A percentile compares a stretch with the other conserved stretches of the same genome.
phyloP scores from a whole-genome alignment of 2,888 invertebrate genomes.

The Galerucella nymphaeae region DNA sequence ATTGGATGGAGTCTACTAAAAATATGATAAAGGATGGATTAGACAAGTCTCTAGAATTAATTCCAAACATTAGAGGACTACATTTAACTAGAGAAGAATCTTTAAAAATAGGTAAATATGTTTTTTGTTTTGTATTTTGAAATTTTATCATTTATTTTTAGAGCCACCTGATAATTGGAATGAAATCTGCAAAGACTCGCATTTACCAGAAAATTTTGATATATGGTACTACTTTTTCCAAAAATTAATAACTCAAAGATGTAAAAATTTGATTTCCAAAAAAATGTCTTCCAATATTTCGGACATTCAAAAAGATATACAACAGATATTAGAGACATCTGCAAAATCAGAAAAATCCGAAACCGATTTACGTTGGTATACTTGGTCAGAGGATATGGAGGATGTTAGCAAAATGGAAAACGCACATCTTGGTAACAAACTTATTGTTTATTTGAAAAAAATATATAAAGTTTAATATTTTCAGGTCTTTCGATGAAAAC shows the following conservation, averaged over 20 bases:
- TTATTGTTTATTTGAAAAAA: neutral
- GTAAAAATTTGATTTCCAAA: slow-evolving; percentile 71
- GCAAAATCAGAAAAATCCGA: slow-evolving; percentile 46
- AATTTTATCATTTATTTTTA: slow-evolving; percentile 50
- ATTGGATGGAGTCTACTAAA: slow-evolving; percentile 74
- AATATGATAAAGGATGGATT: slow-evolving; percentile 70
- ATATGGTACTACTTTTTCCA: slow-evolving; percentile 82
- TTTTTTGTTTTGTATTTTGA: neutral
- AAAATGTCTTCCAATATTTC: slow-evolving; percentile 55
- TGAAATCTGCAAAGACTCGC: slow-evolving; percentile 71
- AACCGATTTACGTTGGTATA: slow-evolving; percentile 75
- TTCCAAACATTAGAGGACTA: slow-evolving; percentile 77
- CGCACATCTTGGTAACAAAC: slow-evolving; percentile 56
- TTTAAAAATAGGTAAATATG: slow-evolving; percentile 68
- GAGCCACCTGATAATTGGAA: slow-evolving; percentile 74
- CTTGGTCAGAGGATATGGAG: slow-evolving; percentile 77
- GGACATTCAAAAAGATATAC: slow-evolving; percentile 64
- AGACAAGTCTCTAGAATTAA: slow-evolving; percentile 71
- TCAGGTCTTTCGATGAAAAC: slow-evolving; percentile 77
- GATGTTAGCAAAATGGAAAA: slow-evolving; percentile 65
- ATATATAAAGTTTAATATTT: slow-evolving; percentile 16
- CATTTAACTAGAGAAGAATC: slow-evolving; percentile 80
- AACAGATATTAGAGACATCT: slow-evolving; percentile 68
- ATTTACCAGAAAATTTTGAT: slow-evolving; percentile 69
- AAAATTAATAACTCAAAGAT: slow-evolving; percentile 76